phyloP scores from a whole-genome alignment of 1,140 invertebrate species.

The Oscheius sp. region DNA sequence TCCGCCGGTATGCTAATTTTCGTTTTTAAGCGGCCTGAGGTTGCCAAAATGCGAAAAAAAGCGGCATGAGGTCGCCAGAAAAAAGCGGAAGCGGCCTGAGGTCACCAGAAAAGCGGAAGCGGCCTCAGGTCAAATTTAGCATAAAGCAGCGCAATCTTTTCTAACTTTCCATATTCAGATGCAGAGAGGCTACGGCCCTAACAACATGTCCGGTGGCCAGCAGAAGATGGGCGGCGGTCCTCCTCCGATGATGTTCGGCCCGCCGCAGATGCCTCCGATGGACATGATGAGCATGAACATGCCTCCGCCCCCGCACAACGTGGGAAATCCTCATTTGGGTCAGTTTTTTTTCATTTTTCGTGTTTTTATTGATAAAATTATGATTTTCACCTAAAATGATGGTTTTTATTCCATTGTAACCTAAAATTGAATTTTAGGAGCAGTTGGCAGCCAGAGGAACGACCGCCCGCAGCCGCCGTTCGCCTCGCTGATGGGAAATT shows the following conservation, averaged over 20 bases:
- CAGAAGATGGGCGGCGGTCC: neutral
- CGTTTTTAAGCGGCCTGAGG: too few relatives aligned
- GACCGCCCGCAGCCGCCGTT: neutral
- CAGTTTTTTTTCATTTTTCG: neutral
- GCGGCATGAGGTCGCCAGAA: too few relatives aligned
- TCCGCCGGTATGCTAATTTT: too few relatives aligned
- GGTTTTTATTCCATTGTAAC: too few relatives aligned
- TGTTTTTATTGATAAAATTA: too few relatives aligned
- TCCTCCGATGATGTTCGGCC: neutral
- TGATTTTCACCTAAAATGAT: too few relatives aligned
- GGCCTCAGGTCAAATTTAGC: too few relatives aligned
- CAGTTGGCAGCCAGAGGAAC: neutral
- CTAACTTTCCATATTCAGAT: too few relatives aligned
- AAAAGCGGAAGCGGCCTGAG: too few relatives aligned
- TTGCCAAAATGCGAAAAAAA: too few relatives aligned
- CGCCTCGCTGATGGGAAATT: neutral
- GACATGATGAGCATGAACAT: constrained; percentile 6
- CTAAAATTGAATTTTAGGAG: neutral
- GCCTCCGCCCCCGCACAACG: neutral
- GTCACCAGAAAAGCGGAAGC: too few relatives aligned
- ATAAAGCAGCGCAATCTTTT: too few relatives aligned
- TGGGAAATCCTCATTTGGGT: neutral
- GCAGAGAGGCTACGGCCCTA: neutral
- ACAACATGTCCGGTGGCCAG: neutral
- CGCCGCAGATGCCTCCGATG: neutral